Percentiles rank a stretch among this genome's conserved stretches.
These are phyloP conservation scores for Stegostoma tigrinum DNA, from an alignment of 2,113 vertebrate species.

Conservation along the genomic window DNA sequence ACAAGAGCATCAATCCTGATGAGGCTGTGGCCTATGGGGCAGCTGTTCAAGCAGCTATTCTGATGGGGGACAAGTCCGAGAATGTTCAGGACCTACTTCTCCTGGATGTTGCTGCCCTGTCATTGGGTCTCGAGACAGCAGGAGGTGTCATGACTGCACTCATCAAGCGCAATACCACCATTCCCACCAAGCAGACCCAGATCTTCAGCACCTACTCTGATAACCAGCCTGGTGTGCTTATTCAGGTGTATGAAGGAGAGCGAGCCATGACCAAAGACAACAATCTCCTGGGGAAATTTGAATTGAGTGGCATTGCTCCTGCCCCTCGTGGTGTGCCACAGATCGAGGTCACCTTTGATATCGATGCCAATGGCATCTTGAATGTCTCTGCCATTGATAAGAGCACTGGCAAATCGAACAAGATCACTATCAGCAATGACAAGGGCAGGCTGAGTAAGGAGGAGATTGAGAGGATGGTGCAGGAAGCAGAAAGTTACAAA, in stretches of 20 bases:
- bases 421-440: slow-evolving; percentile 42
- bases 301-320: slow-evolving; percentile 63
- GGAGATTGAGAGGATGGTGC: slow-evolving; percentile 42
- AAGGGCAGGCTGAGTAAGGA: slow-evolving; percentile 41
- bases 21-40: slow-evolving; percentile 23
- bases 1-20: too few species aligned
- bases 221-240: slow-evolving; percentile 66
- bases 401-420: slow-evolving; percentile 55
- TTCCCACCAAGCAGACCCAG: slow-evolving; percentile 73
- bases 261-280: slow-evolving; percentile 73
- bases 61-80: slow-evolving; percentile 39
- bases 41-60: slow-evolving; percentile 42
- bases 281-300: slow-evolving; percentile 71
- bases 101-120: slow-evolving; percentile 29
- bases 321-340: slow-evolving; percentile 68
- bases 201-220: slow-evolving; percentile 72
- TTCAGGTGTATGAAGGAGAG: slow-evolving; percentile 69
- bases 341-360: slow-evolving; percentile 50
- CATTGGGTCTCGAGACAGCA: slow-evolving; percentile 67
- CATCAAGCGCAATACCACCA: slow-evolving; percentile 72
- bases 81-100: slow-evolving; percentile 32
- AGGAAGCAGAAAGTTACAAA: slow-evolving; percentile 41
- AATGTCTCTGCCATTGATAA: slow-evolving; percentile 69
- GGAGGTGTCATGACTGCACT: slow-evolving; percentile 71
- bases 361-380: slow-evolving; percentile 47